Conservation (phyloP, 2,113 vertebrate genomes). For the Silurus meridionalis region DNA sequence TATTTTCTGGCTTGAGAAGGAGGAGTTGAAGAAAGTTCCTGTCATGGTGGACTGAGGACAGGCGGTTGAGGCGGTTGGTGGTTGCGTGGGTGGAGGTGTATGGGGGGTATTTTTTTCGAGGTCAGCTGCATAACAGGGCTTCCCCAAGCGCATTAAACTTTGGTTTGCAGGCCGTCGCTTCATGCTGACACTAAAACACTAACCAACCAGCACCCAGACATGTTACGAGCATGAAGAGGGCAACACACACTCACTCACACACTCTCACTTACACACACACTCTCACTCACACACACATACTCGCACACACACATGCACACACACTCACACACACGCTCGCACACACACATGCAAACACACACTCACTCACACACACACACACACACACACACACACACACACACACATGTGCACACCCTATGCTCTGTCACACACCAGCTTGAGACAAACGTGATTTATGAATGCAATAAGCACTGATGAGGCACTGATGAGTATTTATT, state of each 20-base stretch:
- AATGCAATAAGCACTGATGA: neutral
- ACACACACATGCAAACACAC: neutral
- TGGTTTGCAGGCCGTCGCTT: constrained; percentile 60
- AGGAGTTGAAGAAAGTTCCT: neutral
- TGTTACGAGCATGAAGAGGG: constrained; percentile 4
- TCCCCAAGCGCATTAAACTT: constrained; percentile 71
- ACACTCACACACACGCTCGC: neutral
- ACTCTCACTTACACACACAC: neutral
- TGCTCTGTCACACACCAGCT: constrained; percentile 29
- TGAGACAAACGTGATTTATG: constrained; percentile 15
- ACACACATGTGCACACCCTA: neutral
- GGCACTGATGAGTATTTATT: neutral
- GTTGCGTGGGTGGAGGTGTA: neutral
- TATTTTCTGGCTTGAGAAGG: neutral
- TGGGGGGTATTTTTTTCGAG: constrained; percentile 65
- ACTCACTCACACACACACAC: neutral
- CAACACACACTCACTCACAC: neutral
- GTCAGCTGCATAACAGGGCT: constrained; percentile 64
- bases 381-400: too few relatives aligned
- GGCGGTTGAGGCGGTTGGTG: neutral
- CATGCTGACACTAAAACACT: constrained; percentile 64
- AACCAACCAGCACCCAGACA: constrained; percentile 60
- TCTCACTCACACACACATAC: too few relatives aligned
- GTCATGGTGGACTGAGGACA: constrained; percentile 3
- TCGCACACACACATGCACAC: too few relatives aligned